Evolutionary conservation across 2,888 invertebrate genomes (phyloP), one percentile per base, ranked within the genome.

Genomic region (Tyria jacobaeae): DNA sequence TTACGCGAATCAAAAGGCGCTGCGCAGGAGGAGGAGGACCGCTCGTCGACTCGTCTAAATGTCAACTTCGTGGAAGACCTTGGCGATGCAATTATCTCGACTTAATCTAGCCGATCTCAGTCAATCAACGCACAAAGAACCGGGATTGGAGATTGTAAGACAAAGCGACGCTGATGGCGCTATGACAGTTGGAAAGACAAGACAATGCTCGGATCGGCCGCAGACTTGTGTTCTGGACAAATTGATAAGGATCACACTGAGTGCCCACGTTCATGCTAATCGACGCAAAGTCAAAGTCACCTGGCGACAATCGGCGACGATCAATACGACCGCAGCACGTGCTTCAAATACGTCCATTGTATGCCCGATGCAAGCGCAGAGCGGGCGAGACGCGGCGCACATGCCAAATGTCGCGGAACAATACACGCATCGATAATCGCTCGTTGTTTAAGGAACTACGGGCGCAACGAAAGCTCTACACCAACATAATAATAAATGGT

Each of bases 251-350:
- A 91, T 90, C 91, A 81, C 76, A 76, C 76, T 61, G 71, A 81
- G 86, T 83, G 84, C 80, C 75, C 78, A 83, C 80, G 82, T 76
- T 84, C 84, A 88, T 89, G 90, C 86, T 89, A 91, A 92, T 90
- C 90, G 87, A 73, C 81, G 77, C 83, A 73, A 76, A 85, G 89
- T 81, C 85, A 83, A 85, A 86, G 88, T 89, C 89, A 89, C 87
- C 87, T 83, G 86, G 85, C 82, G 85, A 82, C 81, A 80, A 79
- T 75, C 78, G 71, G 78, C 78, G 78, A 76, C 83, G 85, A 89
- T 90, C 91, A 89, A 91, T 88, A 83, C 84, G 78, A 76, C 86
- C 89, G 86, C 87, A 90, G 92, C 93, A 91, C 92, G 92, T 91
- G 92, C 90, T 88, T 84, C 82, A 83, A 83, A 85, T 83, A 85